Conservation (phyloP, 2,888 invertebrate genomes). For the Eurytoma californica region DNA sequence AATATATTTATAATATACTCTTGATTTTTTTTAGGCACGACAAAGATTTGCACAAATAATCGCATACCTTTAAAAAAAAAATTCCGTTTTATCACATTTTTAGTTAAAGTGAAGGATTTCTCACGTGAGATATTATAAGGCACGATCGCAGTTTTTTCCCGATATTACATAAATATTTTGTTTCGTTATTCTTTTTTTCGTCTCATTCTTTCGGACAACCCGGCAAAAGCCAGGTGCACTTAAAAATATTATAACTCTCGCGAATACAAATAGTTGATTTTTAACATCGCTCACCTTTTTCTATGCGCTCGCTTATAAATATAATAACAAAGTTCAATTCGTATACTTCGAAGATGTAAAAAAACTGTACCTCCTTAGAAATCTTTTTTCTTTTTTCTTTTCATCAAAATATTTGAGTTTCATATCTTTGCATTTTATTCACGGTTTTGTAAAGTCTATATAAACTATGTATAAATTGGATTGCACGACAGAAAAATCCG, state of each 20-base stretch:
- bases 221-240: slow-evolving; percentile 42
- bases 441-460: slow-evolving; percentile 25
- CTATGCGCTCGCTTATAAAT: slow-evolving; percentile 55
- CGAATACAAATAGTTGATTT: slow-evolving; percentile 40
- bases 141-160: slow-evolving; percentile 41
- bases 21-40: slow-evolving; percentile 41
- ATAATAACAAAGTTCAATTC: slow-evolving; percentile 53
- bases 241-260: slow-evolving; percentile 44
- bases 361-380: not conserved
- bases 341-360: slow-evolving; percentile 40
- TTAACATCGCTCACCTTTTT: slow-evolving; percentile 20
- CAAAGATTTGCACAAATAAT: slow-evolving; percentile 16
- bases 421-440: too few relatives aligned
- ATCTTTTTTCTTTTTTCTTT: not conserved
- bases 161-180: slow-evolving; percentile 32
- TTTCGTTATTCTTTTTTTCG: not conserved
- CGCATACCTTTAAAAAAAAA: slow-evolving; percentile 15
- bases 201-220: not conserved
- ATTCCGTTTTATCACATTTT: slow-evolving; percentile 52
- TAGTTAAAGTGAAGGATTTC: slow-evolving; percentile 29
- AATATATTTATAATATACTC: slow-evolving; percentile 42
- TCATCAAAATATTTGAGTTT: slow-evolving; percentile 7
- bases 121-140: slow-evolving; percentile 40
- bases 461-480: slow-evolving; percentile 43
- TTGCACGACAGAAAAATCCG: slow-evolving; percentile 51